These are phyloP conservation scores for Pelodiscus sinensis DNA, from an alignment of 2,113 vertebrate species.

Conservation along the genomic window DNA sequence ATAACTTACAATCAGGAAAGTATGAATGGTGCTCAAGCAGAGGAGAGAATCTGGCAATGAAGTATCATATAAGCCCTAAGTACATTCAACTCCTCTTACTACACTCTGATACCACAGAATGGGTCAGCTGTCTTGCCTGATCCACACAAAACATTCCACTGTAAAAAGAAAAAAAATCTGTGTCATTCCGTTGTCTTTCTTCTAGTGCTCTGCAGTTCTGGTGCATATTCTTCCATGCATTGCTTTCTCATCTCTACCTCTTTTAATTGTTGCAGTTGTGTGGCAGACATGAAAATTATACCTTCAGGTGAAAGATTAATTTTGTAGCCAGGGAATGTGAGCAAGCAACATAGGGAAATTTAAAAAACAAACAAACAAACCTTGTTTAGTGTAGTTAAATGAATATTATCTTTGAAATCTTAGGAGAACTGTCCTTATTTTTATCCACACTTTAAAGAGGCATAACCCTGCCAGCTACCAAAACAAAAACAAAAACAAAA, in stretches of 20 bases:
- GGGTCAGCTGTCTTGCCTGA: neutral
- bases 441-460: neutral
- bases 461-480: neutral
- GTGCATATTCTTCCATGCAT: neutral
- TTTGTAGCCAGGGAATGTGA: neutral
- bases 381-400: neutral
- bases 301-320: neutral
- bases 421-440: neutral
- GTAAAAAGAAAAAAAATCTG: neutral
- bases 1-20: neutral
- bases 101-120: neutral
- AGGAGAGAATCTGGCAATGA: neutral
- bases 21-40: neutral
- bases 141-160: neutral
- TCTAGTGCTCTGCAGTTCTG: neutral
- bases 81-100: neutral
- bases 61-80: neutral
- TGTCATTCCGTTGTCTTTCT: neutral
- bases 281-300: neutral
- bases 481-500: neutral
- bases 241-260: neutral
- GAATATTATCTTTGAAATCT: neutral
- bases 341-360: neutral
- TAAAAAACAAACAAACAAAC: neutral
- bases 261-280: neutral